Evolutionary conservation across 37 sponge, comb jelly and placozoan species (phyloP), one percentile per base, ranked within the genome.

Genomic region (Agelas oroides): DNA sequence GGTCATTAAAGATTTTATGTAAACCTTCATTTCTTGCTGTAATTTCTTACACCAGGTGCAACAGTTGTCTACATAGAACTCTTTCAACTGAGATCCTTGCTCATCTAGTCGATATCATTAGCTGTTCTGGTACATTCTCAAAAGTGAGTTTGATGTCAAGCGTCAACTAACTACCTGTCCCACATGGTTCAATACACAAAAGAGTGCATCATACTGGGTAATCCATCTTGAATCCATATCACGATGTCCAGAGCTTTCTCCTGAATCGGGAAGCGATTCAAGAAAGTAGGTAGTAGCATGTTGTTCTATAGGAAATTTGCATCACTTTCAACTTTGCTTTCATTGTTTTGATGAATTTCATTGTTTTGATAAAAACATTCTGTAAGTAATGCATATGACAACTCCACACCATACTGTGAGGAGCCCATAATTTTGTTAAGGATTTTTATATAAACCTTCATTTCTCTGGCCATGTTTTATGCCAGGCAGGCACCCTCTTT

Each of bases 191-290:
- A 87, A 23, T 0, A 87, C 73, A 40, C 71, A 79, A 46, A 87
- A 78, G 20, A 79, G 65, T 5, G 79, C 52, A 72, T 24, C 66
- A 53, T 78, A 86, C 72, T 86, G 86, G 0, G 25, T 71, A 19
- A 86, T 53, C 86, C 86, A 86, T 19, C 59, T 58, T 2, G 32
- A n/a, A n/a, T n/a, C n/a, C n/a, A n/a, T n/a, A n/a, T n/a, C n/a
- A n/a, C n/a, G n/a, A n/a, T n/a, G n/a, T n/a, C n/a, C n/a, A n/a
- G n/a, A n/a, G n/a, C n/a, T n/a, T n/a, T n/a, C n/a, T n/a, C n/a
- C n/a, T n/a, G n/a, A n/a, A n/a, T n/a, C n/a, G n/a, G n/a, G n/a
- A n/a, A n/a, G n/a, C n/a, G n/a, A n/a, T n/a, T n/a, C n/a, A n/a
- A n/a, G n/a, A n/a, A n/a, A n/a, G n/a, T n/a, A n/a, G n/a, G n/a